Evolutionary conservation across 1,140 invertebrate species (phyloP).

Genomic region (Hirudo medicinalis): DNA sequence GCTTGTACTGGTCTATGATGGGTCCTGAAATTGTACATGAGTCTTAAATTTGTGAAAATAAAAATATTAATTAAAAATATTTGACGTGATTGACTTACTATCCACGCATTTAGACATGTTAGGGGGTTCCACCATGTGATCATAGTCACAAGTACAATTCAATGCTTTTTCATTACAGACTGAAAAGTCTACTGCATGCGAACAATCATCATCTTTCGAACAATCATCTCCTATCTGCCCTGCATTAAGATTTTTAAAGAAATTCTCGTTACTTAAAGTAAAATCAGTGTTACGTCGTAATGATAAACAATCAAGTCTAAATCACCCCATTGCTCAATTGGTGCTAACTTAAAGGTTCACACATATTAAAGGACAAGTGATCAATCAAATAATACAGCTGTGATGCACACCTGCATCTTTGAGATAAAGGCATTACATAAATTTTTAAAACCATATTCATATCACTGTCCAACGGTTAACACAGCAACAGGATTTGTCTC

Average conservation of each 20-base stretch:
- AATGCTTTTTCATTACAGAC: background rate
- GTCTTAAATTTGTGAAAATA: background rate
- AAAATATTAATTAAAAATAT: background rate
- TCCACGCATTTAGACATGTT: conserved; percentile 1
- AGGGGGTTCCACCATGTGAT: background rate
- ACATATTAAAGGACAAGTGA: too few species aligned
- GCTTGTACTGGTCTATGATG: conserved; percentile 4
- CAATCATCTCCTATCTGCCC: background rate
- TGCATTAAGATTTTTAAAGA: too few species aligned
- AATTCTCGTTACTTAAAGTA: too few species aligned
- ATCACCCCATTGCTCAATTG: too few species aligned
- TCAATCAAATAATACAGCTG: too few species aligned
- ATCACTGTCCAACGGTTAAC: too few species aligned
- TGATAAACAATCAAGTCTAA: too few species aligned
- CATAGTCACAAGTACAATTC: conserved; percentile 5
- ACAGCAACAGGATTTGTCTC: background rate
- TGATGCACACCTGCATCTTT: too few species aligned
- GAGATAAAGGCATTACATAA: too few species aligned
- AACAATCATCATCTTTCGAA: background rate
- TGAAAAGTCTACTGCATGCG: background rate
- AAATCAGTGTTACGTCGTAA: too few species aligned
- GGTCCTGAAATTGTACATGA: background rate
- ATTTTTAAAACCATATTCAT: too few species aligned
- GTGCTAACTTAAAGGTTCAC: too few species aligned
- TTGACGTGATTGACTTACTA: background rate